These are phyloP conservation scores for Euspilapteryx auroguttella DNA, from an alignment of 2,888 invertebrate genomes.

Conservation along the genomic window DNA sequence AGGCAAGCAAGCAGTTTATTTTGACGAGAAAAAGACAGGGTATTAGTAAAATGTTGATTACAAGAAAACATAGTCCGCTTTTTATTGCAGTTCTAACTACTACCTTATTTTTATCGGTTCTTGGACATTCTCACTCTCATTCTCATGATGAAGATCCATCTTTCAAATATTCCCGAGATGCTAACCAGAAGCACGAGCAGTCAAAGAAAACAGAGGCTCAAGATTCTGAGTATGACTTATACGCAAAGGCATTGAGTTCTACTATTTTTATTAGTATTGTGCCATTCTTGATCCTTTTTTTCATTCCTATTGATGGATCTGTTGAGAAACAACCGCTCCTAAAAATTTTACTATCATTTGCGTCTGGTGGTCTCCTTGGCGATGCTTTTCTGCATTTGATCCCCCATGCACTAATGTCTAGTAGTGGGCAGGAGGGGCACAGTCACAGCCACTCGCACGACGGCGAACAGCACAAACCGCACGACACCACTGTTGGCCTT, in stretches of 20 bases:
- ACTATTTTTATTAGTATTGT: slow-evolving; percentile 94
- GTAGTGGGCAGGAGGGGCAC: slow-evolving; percentile 45
- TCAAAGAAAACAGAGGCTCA: neutral
- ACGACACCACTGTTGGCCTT: slow-evolving; percentile 89
- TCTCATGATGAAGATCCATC: slow-evolving; percentile 66
- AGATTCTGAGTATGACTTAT: slow-evolving; percentile 43
- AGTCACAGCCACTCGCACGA: slow-evolving; percentile 58
- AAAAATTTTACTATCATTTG: slow-evolving; percentile 90
- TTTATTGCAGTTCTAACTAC: too few species aligned
- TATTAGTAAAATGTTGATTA: too few species aligned
- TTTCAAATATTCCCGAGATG: slow-evolving; percentile 82
- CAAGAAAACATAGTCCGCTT: too few species aligned
- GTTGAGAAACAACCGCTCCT: slow-evolving; percentile 82
- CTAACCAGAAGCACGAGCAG: slow-evolving; percentile 44
- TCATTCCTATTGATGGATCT: slow-evolving; percentile 89
- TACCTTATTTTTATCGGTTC: slow-evolving; percentile 17
- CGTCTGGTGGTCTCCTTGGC: slow-evolving; percentile 93
- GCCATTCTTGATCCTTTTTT: slow-evolving; percentile 89
- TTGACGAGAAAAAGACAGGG: too few species aligned
- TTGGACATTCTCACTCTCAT: slow-evolving; percentile 47
- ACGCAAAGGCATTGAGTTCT: slow-evolving; percentile 84
- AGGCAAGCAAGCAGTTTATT: too few species aligned
- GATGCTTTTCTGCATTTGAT: slow-evolving; percentile 99
- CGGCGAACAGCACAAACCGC: slow-evolving; percentile 49
- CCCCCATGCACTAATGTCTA: slow-evolving; percentile 80